These are phyloP conservation scores for Popillia japonica DNA, from an alignment of 1,140 invertebrate species.

Conservation along the genomic window DNA sequence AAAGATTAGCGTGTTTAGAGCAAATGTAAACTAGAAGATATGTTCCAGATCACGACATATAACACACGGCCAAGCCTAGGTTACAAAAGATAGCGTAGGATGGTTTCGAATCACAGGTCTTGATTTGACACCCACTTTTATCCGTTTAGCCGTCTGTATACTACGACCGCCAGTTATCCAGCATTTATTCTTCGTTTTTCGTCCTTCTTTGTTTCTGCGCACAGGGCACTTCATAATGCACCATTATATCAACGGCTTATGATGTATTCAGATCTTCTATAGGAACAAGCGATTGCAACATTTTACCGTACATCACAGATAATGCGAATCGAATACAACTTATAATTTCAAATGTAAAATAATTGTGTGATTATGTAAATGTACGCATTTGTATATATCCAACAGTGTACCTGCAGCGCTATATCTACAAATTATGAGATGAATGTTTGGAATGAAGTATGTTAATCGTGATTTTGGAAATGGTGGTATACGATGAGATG, in stretches of 20 bases:
- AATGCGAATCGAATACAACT: constrained; percentile 21
- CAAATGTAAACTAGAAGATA: neutral
- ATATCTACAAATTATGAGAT: neutral
- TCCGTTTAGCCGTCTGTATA: neutral
- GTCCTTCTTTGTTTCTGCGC: neutral
- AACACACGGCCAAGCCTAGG: constrained; percentile 13
- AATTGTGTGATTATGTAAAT: constrained; percentile 28
- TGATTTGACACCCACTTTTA: constrained; percentile 29
- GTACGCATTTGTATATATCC: neutral
- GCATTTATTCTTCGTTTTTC: neutral
- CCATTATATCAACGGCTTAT: neutral
- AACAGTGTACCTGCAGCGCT: neutral
- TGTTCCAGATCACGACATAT: constrained; percentile 14
- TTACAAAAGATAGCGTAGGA: constrained; percentile 28
- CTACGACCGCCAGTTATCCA: neutral
- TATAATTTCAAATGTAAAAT: constrained; percentile 26
- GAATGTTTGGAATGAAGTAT: neutral
- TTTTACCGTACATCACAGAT: neutral
- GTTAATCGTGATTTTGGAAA: neutral
- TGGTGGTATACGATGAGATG: neutral
- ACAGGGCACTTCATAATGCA: neutral
- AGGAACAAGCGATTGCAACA: neutral
- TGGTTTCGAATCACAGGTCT: constrained; percentile 26
- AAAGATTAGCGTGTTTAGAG: constrained; percentile 30
- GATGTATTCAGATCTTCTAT: constrained; percentile 1